Conservation (phyloP, 2,113 vertebrate genomes). For the Catagonus wagneri region DNA sequence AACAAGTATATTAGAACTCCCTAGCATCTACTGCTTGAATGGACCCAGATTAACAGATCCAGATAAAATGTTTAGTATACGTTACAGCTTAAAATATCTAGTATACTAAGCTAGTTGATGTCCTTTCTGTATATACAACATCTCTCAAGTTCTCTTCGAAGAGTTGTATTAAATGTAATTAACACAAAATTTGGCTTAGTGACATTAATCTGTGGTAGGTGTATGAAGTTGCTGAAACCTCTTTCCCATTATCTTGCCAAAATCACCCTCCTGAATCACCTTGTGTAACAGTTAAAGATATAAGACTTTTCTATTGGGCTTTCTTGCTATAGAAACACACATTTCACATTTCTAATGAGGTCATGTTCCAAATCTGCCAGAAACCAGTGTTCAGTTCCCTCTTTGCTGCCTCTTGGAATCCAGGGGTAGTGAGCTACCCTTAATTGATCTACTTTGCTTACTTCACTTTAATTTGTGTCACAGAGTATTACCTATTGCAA, state of each 20-base stretch:
- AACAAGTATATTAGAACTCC: neutral
- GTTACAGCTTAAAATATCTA: neutral
- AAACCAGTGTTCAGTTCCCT: neutral
- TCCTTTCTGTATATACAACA: neutral
- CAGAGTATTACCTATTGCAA: neutral
- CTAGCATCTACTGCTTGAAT: constrained; percentile 2
- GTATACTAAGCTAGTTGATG: neutral
- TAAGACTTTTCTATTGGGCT: neutral
- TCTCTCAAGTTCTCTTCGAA: neutral
- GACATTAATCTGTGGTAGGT: neutral
- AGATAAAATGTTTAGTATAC: neutral
- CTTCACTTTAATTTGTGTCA: neutral
- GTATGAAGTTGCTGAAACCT: neutral
- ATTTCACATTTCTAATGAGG: neutral
- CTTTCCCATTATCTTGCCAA: neutral
- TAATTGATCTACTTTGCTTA: neutral
- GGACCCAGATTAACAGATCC: neutral
- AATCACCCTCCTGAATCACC: neutral
- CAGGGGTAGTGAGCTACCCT: neutral
- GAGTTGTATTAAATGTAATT: neutral
- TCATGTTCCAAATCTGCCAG: neutral
- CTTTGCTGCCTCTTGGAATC: neutral
- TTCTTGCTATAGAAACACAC: neutral
- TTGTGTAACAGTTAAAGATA: neutral
- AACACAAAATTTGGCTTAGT: neutral